Evolutionary conservation across 2,113 vertebrate genomes (phyloP), one percentile per base, ranked within the genome.

Genomic region (Stegostoma tigrinum): DNA sequence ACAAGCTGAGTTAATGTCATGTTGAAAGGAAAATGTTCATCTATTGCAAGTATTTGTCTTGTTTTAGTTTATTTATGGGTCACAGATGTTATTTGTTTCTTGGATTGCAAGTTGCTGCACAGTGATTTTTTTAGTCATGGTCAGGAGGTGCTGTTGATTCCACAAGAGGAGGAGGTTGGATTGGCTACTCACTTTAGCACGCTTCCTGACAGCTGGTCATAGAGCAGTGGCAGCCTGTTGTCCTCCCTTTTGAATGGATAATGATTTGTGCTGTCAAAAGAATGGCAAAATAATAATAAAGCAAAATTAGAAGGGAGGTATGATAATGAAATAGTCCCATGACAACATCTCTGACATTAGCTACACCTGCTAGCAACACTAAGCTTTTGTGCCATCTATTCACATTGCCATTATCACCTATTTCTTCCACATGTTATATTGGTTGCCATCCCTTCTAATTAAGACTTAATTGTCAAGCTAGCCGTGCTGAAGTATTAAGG

Each of bases 391-490:
- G 61, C 87, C 61, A 93, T 66, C 89, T 93, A 66, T 93, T 93
- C 34, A 66, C 19, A 91, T 64, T 66, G 66, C 89, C 61, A 93
- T 93, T 93, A 66, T 66, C 89, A 93, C 89, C 89, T 66, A 66
- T 93, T 91, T 91, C 89, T 91, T 66, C 89, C 61, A 93, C 19
- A 34, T 67, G 34, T 66, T 93, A n/a, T 66, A 93, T 93, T 93
- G 89, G 89, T 61, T 93, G 89, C 89, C 7, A 15, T 93, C 61
- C 67, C 61, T 8, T 66, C 87, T 93, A 93, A 93, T 93, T 93
- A 93, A 93, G 89, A 93, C 66, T 66, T 93, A 93, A 93, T 93
- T 93, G 89, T 93, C 89, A 93, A 45, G 19, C 89, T 93, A 38
- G n/a, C 89, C 10, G n/a, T 42, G 61, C 89, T 93, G 34, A 61